These are phyloP conservation scores for Zele albiditarsus DNA, from an alignment of 2,888 invertebrate genomes.

Conservation along the genomic window DNA sequence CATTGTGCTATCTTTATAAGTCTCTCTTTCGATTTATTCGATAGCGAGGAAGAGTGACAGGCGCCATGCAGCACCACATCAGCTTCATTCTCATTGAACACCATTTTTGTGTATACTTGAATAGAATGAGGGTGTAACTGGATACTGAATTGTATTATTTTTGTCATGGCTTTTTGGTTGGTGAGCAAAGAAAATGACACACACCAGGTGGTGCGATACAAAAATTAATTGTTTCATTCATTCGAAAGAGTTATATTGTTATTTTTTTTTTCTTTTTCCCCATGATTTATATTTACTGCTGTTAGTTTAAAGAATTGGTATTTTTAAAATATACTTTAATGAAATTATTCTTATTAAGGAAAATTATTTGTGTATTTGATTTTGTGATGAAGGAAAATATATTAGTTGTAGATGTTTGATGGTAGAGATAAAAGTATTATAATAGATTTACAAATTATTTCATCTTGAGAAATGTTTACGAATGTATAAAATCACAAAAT, in stretches of 20 bases:
- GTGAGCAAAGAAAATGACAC: not conserved
- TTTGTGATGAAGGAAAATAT: no score
- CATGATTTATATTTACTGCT: no score
- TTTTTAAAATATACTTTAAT: no score
- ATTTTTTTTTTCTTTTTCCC: not conserved
- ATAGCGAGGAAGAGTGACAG: not conserved
- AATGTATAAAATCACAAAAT: no score
- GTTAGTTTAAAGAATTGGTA: not conserved
- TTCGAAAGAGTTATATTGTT: not conserved
- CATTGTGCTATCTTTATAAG: slow-evolving; percentile 11
- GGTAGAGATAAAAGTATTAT: no score
- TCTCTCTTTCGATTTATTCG: slow-evolving; percentile 23
- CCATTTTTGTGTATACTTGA: not conserved
- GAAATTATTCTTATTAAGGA: no score
- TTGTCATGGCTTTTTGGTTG: not conserved
- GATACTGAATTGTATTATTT: slow-evolving; percentile 3
- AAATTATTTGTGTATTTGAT: no score
- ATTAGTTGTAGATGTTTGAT: no score
- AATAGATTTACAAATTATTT: no score
- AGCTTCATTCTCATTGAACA: not conserved
- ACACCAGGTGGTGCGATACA: not conserved
- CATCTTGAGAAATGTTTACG: no score
- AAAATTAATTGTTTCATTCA: slow-evolving; percentile 22
- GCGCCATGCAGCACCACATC: not conserved
- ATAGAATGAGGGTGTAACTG: slow-evolving; percentile 3